Percentiles rank a stretch among this genome's conserved stretches.
Evolutionary conservation across 1,140 invertebrate species (phyloP).

Genomic region (Tetranychus urticae): DNA sequence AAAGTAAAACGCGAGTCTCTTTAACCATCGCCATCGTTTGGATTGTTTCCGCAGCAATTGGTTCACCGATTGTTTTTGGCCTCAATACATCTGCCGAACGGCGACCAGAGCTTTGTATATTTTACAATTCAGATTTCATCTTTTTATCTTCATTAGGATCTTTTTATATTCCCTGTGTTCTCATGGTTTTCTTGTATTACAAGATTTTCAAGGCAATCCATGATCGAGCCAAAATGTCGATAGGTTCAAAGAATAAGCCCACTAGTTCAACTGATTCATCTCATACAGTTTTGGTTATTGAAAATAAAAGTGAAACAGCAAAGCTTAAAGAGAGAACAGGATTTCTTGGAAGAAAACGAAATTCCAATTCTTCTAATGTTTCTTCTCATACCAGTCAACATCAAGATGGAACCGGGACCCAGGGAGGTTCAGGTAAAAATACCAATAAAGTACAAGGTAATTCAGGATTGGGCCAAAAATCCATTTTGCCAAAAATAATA

Average conservation of each 20-base stretch:
- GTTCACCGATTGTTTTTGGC: constrained; percentile 85
- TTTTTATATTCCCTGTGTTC: constrained; percentile 96
- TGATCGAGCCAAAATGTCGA: constrained; percentile 39
- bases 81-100: constrained; percentile 52
- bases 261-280: background rate
- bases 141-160: constrained; percentile 91
- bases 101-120: constrained; percentile 37
- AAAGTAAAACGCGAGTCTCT: constrained; percentile 81
- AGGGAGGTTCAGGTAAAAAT: background rate
- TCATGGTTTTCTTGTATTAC: constrained; percentile 96
- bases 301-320: constrained; percentile 3
- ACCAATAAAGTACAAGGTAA: background rate
- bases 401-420: background rate
- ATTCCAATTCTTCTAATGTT: no score
- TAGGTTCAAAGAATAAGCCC: constrained; percentile 14
- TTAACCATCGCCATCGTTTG: constrained; percentile 87
- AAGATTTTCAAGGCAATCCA: constrained; percentile 82
- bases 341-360: background rate
- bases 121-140: constrained; percentile 95
- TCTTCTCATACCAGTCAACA: background rate
- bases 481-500: background rate
- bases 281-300: constrained; percentile 1
- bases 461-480: no score
- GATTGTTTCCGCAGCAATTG: constrained; percentile 83
- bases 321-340: background rate